phyloP scores from a whole-genome alignment of 2,888 invertebrate species.

The Sinelater perroti region DNA sequence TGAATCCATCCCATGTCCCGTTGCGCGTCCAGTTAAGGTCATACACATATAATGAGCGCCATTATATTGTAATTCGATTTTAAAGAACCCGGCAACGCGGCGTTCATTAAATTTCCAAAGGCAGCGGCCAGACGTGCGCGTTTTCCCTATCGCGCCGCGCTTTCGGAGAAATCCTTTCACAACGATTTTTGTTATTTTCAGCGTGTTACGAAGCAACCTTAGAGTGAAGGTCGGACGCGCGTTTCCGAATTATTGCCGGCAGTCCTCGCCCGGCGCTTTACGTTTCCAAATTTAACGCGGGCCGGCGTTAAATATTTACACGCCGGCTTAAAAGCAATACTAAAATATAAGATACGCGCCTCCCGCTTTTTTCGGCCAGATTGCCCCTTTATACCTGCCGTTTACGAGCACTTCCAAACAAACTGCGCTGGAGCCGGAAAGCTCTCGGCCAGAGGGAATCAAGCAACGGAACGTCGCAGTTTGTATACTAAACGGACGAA shows the following conservation, averaged over 20 bases:
- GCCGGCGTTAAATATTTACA: conserved; percentile 19
- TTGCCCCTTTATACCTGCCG: conserved; percentile 16
- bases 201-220: conserved; percentile 12
- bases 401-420: conserved; percentile 9
- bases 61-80: conserved; percentile 14
- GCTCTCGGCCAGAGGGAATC: too few relatives aligned
- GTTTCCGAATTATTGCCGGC: too few relatives aligned
- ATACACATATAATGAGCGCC: conserved; percentile 2
- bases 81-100: conserved; percentile 12
- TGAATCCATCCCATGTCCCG: neutral
- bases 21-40: conserved; percentile 13
- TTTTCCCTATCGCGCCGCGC: neutral
- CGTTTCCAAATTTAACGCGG: conserved; percentile 18
- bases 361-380: conserved; percentile 10
- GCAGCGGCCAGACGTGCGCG: conserved; percentile 4
- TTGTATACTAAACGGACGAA: too few relatives aligned
- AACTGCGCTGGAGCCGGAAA: neutral
- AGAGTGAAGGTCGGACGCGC: too few relatives aligned
- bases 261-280: too few relatives aligned
- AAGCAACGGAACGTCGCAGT: too few relatives aligned
- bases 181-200: neutral
- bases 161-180: neutral
- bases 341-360: conserved; percentile 20
- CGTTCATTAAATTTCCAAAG: conserved; percentile 11
- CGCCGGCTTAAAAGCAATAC: conserved; percentile 16